phyloP scores from a whole-genome alignment of 2,888 invertebrate genomes.

The Brachyopa scutellaris region DNA sequence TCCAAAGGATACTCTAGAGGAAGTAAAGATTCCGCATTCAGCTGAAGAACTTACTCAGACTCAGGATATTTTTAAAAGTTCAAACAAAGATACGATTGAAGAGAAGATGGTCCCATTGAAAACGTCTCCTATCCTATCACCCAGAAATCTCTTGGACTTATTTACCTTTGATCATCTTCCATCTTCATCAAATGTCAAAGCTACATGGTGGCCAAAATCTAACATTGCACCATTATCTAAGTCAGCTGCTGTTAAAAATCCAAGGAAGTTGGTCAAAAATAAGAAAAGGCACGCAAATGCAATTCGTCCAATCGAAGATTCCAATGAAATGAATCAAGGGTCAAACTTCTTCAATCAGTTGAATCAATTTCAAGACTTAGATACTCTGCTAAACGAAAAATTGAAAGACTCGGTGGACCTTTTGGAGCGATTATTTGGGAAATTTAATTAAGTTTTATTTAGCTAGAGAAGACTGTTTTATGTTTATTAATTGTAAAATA shows the following conservation, averaged over 20 bases:
- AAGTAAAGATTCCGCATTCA: background rate
- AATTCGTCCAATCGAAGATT: conserved; percentile 5
- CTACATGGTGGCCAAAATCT: conserved; percentile 28
- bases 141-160: conserved; percentile 35
- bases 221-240: background rate
- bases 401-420: conserved; percentile 41
- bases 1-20: background rate
- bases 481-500: too few relatives aligned
- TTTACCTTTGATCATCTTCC: conserved; percentile 52
- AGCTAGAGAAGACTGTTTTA: too few relatives aligned
- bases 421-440: conserved; percentile 40
- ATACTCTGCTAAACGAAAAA: conserved; percentile 18
- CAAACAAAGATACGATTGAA: background rate
- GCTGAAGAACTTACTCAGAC: background rate
- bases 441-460: conserved; percentile 47
- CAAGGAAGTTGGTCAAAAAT: background rate
- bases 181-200: conserved; percentile 18
- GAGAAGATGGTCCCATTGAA: background rate
- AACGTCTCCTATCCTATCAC: conserved; percentile 26
- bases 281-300: conserved; percentile 7
- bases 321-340: conserved; percentile 3
- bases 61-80: background rate
- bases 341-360: conserved; percentile 3
- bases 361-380: background rate
- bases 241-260: background rate